phyloP scores from a whole-genome alignment of 2,888 invertebrate species.

The Mantis religiosa region DNA sequence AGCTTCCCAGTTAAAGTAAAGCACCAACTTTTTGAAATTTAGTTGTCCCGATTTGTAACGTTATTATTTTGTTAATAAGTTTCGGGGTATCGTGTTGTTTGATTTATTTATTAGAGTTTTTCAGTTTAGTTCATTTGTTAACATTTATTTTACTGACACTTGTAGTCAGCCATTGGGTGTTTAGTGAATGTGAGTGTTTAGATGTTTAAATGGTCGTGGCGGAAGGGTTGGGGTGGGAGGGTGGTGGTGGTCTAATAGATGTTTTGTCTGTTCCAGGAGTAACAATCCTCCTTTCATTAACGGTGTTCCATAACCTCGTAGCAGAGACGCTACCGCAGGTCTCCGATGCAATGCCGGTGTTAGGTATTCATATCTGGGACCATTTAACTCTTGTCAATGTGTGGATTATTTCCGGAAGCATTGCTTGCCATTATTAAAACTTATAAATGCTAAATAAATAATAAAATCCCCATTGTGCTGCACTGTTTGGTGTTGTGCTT shows the following conservation, averaged over 20 bases:
- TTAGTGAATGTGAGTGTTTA: slow-evolving; percentile 9
- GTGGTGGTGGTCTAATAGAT: slow-evolving; percentile 28
- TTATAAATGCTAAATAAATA: background rate
- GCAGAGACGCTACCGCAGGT: slow-evolving; percentile 55
- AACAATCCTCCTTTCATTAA: slow-evolving; percentile 54
- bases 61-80: background rate
- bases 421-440: background rate
- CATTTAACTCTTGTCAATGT: background rate
- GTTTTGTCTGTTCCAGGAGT: slow-evolving; percentile 46
- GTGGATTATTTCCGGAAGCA: slow-evolving; percentile 8
- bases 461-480: slow-evolving; percentile 4
- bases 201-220: background rate
- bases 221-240: background rate
- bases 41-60: background rate
- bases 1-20: slow-evolving; percentile 15
- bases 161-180: background rate
- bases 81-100: background rate
- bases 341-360: slow-evolving; percentile 50
- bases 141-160: background rate
- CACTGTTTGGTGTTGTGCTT: slow-evolving; percentile 7
- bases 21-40: slow-evolving; percentile 7
- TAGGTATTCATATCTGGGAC: slow-evolving; percentile 41
- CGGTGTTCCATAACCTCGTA: slow-evolving; percentile 54
- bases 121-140: background rate
- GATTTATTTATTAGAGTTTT: background rate